These are phyloP conservation scores for Cephus rjabovi DNA, from an alignment of 2,888 invertebrate genomes.

Conservation along the genomic window DNA sequence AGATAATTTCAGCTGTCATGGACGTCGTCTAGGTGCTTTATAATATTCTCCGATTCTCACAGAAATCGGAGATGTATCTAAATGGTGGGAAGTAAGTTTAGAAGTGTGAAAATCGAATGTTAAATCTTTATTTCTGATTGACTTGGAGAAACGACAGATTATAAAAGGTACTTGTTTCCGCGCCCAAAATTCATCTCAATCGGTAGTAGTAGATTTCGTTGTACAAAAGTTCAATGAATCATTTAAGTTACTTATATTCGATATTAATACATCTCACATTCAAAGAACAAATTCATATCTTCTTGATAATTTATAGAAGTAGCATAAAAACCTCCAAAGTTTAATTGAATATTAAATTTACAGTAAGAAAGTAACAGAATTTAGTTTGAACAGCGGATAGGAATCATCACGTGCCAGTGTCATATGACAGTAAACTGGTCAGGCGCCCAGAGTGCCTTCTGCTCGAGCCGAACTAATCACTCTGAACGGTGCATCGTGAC, in stretches of 20 bases:
- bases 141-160: background rate
- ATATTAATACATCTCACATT: background rate
- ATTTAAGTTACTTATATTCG: background rate
- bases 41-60: conserved; percentile 78
- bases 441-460: conserved; percentile 52
- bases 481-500: background rate
- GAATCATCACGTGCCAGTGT: conserved; percentile 33
- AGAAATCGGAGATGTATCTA: conserved; percentile 67
- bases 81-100: background rate
- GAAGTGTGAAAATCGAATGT: background rate
- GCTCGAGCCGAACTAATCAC: conserved; percentile 26
- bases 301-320: background rate
- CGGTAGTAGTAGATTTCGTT: background rate
- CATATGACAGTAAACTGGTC: conserved; percentile 49
- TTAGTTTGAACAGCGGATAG: conserved; percentile 9
- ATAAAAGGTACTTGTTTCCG: background rate
- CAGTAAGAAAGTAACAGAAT: background rate
- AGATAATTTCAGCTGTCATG: conserved; percentile 83
- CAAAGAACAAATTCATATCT: background rate
- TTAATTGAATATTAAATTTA: background rate
- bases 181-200: background rate
- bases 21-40: conserved; percentile 79
- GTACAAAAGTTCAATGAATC: background rate
- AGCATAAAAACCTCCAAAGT: background rate
- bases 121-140: background rate